Evolutionary conservation across 2,113 vertebrate genomes (phyloP).

Genomic region (Gracilinanus agilis): DNA sequence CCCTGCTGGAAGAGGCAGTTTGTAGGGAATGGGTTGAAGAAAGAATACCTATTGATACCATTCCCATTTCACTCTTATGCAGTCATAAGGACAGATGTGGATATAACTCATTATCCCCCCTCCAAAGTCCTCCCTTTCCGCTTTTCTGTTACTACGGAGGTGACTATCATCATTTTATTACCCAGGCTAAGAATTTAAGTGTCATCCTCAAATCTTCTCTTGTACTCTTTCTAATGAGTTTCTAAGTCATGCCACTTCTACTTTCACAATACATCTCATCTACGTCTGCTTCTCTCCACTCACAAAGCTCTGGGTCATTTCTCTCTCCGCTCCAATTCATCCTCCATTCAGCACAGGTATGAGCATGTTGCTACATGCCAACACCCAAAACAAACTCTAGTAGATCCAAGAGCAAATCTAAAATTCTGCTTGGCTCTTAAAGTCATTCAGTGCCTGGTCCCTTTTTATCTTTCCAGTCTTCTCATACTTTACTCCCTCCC

Average conservation of each 20-base stretch:
- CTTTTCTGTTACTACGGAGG: background rate
- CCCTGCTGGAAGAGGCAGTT: background rate
- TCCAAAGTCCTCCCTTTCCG: background rate
- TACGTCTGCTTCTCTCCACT: background rate
- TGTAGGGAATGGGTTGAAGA: background rate
- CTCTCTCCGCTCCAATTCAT: background rate
- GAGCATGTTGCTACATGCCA: background rate
- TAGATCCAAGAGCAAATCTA: background rate
- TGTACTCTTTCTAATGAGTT: background rate
- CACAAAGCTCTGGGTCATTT: background rate
- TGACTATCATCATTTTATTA: background rate
- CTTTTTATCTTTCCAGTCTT: background rate
- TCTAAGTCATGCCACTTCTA: background rate
- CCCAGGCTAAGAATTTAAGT: background rate
- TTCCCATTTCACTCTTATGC: background rate
- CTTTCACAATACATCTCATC: background rate
- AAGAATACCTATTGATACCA: background rate
- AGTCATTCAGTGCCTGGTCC: background rate
- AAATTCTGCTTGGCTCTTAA: background rate
- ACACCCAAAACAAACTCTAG: background rate
- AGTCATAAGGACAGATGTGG: background rate
- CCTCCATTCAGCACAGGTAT: background rate
- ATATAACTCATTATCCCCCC: background rate
- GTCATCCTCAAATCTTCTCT: background rate
- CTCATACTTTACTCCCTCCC: background rate